Evolutionary conservation across 2,888 invertebrate species (phyloP), one percentile per base, ranked within the genome.

Genomic region (Drosophila mettleri): DNA sequence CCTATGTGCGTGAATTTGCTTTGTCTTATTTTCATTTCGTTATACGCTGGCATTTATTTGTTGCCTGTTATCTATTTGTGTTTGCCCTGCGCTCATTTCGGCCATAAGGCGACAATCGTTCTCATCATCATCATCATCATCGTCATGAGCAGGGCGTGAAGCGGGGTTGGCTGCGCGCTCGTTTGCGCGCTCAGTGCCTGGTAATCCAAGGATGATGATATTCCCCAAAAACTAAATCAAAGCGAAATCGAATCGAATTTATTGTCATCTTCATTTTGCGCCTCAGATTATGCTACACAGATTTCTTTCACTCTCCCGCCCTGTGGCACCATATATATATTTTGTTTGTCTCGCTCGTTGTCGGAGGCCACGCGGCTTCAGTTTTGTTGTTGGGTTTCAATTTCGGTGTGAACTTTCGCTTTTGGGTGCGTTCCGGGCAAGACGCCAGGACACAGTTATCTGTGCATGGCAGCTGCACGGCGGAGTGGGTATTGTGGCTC

Each of bases 201-300:
- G 89, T 88, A 84, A 88, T 84, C 85, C 87, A 80, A 70, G 81
- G 65, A 69, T 88, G 84, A 84, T 84, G 84, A 86, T 88, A 80
- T 88, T 84, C 73, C 70, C 67, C 67, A 74, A 84, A 82, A 85
- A 85, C 89, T 85, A 85, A 89, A 85, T 85, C 89, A 85, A 89
- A 89, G 82, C 77, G 74, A 85, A 85, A 88, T 88, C 85, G 88
- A 85, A 85, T 87, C 89, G 89, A 85, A 89, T 85, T 85, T 88
- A 85, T 87, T 87, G 85, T 87, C 85, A 81, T 81, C 89, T 85
- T 79, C 88, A 84, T 85, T 85, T 89, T 87, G 82, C 66, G 88
- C 87, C 88, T 85, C 67, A 78, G 76, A 73, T 84, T 78, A 85
- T 81, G 86, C 76, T 55, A 70, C 78, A 81, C 79, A 70, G 73